Conservation (phyloP, 2,113 vertebrate species). For the Trachemys scripta region DNA sequence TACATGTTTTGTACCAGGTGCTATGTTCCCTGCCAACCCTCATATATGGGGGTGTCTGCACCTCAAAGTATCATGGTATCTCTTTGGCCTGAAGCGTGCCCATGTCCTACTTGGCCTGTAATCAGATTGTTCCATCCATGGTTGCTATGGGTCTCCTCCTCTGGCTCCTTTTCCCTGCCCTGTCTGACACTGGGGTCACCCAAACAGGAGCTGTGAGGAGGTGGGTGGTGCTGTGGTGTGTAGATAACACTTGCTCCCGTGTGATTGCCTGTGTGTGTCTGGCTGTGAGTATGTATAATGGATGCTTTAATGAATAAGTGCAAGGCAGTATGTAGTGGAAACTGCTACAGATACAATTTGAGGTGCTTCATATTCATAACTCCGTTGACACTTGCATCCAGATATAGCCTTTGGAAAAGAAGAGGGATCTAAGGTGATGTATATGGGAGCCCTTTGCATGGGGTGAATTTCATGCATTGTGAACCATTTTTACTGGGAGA, state of each 20-base stretch:
- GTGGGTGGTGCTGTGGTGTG: not conserved
- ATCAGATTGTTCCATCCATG: too few species aligned
- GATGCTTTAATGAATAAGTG: not conserved
- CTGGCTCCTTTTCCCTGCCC: not conserved
- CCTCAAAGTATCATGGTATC: not conserved
- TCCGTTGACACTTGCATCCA: not conserved
- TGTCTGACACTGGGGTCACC: not conserved
- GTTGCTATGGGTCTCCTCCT: not conserved
- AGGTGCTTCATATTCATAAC: not conserved
- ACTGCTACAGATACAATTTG: not conserved
- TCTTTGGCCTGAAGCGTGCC: not conserved
- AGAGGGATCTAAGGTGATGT: not conserved
- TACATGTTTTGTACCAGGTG: not conserved
- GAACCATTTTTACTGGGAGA: not conserved
- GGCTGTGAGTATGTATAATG: not conserved
- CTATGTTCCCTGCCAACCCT: not conserved
- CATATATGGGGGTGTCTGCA: not conserved
- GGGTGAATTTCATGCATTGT: not conserved
- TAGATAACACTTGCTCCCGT: not conserved
- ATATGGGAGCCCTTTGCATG: not conserved
- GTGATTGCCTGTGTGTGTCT: rapidly evolving
- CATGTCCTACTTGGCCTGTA: not conserved
- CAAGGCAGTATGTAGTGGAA: not conserved
- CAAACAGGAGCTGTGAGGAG: not conserved
- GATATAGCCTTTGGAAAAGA: not conserved